A percentile compares a stretch with the other conserved stretches of the same genome.
Conservation (phyloP, 92 coral and sea anemone species). For the Porites lobata region DNA sequence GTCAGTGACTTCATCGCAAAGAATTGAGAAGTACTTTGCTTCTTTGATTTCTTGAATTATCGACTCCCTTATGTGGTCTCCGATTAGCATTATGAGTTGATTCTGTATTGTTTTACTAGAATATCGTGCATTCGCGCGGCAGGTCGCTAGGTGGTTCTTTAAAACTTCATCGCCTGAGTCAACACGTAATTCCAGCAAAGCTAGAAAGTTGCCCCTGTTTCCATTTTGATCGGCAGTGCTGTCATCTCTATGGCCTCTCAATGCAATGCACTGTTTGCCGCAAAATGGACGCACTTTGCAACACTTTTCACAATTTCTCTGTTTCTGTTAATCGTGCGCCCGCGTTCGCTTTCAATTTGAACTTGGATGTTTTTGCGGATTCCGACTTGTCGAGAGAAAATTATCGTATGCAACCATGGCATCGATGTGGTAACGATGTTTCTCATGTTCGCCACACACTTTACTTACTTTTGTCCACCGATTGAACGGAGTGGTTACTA, state of each 20-base stretch:
- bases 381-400: conserved; percentile 46
- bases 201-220: conserved; percentile 54
- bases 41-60: conserved; percentile 45
- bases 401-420: conserved; percentile 39
- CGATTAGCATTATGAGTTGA: conserved; percentile 42
- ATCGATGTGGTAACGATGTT: conserved; percentile 45
- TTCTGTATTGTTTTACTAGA: conserved; percentile 48
- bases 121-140: conserved; percentile 25
- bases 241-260: conserved; percentile 60
- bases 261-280: conserved; percentile 57
- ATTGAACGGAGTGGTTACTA: conserved; percentile 34
- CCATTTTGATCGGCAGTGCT: conserved; percentile 31
- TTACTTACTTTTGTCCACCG: conserved; percentile 43
- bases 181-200: conserved; percentile 52
- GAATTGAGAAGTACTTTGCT: conserved; percentile 50
- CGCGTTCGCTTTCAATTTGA: conserved; percentile 1
- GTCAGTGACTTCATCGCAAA: conserved; percentile 66
- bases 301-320: conserved; percentile 29
- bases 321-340: conserved; percentile 15
- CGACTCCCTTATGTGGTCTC: conserved; percentile 31
- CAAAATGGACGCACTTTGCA: conserved; percentile 51
- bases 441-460: conserved; percentile 61
- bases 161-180: conserved; percentile 45
- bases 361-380: neutral
- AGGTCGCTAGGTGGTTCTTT: conserved; percentile 21